Evolutionary conservation across 2,797 vertebrate genomes (phyloP).

Genomic region (Brachyalestes nurse): DNA sequence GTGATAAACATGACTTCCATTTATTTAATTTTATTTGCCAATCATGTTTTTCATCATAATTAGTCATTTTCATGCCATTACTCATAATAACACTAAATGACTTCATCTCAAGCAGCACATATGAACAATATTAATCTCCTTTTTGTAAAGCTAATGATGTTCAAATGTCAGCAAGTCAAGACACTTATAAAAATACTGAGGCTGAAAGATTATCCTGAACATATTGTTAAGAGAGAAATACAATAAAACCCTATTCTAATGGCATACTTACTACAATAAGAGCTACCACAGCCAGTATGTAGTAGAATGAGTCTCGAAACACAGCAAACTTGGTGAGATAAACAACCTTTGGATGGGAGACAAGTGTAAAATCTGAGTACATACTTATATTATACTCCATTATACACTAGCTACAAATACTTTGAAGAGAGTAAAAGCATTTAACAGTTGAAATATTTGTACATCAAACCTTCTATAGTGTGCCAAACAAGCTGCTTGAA

Average conservation of each 20-base stretch:
- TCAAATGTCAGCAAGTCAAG: neutral
- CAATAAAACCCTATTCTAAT: neutral
- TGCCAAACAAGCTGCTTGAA: no score
- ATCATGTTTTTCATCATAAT: no score
- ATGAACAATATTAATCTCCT: neutral
- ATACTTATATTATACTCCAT: no score
- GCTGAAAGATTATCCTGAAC: no score
- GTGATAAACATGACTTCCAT: neutral
- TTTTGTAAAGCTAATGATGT: neutral
- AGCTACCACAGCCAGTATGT: slow-evolving; percentile 85
- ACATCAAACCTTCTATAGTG: no score
- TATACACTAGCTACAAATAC: neutral
- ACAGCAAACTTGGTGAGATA: slow-evolving; percentile 85
- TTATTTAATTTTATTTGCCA: neutral
- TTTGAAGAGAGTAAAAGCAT: neutral
- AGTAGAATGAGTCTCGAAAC: slow-evolving; percentile 87
- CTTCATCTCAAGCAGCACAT: no score
- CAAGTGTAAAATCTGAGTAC: neutral
- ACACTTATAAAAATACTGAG: neutral
- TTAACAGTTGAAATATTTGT: neutral
- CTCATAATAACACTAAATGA: no score
- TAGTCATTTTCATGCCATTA: no score
- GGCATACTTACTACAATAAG: slow-evolving; percentile 84
- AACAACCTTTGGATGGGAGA: slow-evolving; percentile 80
- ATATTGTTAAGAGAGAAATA: no score